Conservation (phyloP, 2,888 invertebrate genomes). For the Stenodema calcarata region DNA sequence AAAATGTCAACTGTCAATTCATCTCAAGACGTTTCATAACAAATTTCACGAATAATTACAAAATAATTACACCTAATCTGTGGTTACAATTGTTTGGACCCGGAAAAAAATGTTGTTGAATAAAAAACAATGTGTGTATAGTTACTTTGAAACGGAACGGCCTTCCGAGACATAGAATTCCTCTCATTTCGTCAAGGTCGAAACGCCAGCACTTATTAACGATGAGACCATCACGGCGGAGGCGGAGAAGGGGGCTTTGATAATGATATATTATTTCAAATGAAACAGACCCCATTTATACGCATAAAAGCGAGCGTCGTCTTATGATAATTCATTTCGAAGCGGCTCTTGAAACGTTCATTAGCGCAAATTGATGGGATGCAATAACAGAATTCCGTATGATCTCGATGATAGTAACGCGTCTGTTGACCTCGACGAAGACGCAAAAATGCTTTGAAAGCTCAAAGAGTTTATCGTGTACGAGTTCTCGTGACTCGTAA, state of each 20-base stretch:
- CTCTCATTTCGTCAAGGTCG: not conserved
- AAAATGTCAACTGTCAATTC: too few species aligned
- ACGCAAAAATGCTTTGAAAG: too few species aligned
- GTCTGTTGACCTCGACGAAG: not conserved
- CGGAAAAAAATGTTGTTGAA: too few species aligned
- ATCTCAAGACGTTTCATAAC: too few species aligned
- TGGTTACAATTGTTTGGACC: too few species aligned
- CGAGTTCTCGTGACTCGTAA: too few species aligned
- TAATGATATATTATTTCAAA: not conserved
- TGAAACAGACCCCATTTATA: not conserved
- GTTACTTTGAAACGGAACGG: not conserved
- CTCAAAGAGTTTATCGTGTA: too few species aligned
- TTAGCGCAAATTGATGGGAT: not conserved
- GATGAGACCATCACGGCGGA: not conserved
- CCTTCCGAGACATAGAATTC: not conserved
- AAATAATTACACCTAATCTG: too few species aligned
- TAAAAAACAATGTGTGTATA: not conserved
- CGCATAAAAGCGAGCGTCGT: not conserved
- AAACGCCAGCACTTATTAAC: not conserved
- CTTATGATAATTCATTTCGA: not conserved
- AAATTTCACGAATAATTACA: too few species aligned
- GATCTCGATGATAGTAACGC: not conserved
- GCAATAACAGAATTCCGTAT: not conserved
- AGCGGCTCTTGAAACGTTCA: not conserved
- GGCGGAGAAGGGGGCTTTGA: not conserved